Evolutionary conservation across 2,797 vertebrate genomes (phyloP).

Genomic region (Anguilla megastoma): DNA sequence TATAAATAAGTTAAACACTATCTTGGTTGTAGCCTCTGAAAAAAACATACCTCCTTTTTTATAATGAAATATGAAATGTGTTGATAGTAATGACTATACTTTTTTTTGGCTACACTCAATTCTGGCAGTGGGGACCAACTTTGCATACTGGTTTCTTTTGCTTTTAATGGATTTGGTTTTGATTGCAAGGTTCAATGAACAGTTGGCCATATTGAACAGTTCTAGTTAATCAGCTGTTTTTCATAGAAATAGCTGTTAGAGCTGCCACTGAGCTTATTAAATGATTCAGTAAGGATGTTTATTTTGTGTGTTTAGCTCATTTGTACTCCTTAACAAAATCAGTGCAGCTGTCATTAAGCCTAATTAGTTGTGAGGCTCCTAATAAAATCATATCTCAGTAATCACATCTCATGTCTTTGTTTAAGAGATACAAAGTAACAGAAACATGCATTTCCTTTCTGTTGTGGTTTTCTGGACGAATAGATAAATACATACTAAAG

Average conservation of each 20-base stretch:
- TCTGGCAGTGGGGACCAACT: no score
- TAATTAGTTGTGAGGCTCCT: background rate
- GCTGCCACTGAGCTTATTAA: background rate
- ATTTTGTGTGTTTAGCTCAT: background rate
- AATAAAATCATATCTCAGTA: background rate
- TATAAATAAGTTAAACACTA: background rate
- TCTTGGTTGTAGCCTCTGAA: background rate
- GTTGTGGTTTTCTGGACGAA: no score
- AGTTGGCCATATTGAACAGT: background rate
- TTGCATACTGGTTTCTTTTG: no score
- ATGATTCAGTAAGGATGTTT: background rate
- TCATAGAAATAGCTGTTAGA: background rate
- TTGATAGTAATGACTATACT: no score
- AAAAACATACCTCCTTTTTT: no score
- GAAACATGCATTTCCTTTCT: background rate
- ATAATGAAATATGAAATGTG: no score
- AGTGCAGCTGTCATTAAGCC: background rate
- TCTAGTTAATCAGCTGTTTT: background rate
- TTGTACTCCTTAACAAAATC: background rate
- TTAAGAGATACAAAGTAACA: background rate
- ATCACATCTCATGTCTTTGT: background rate
- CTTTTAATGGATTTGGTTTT: no score
- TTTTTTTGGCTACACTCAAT: no score
- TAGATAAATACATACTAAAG: no score
- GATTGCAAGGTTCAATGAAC: background rate